A percentile compares a stretch with the other conserved stretches of the same genome.
Conservation (phyloP, 2,113 vertebrate genomes). For the Corvus hawaiiensis region DNA sequence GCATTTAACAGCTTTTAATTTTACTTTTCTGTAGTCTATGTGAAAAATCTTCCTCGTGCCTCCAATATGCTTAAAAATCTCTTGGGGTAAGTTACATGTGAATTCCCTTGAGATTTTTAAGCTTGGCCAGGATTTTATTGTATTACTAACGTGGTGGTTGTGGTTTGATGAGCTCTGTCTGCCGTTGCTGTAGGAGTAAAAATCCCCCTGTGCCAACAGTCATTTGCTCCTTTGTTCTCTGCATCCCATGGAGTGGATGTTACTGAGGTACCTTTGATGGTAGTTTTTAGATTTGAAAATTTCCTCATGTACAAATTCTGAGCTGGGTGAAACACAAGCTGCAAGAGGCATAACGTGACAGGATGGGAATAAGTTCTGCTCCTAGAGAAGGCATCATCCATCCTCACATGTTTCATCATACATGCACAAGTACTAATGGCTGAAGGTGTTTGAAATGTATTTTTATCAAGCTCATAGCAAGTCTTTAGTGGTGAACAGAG, state of each 20-base stretch:
- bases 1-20: neutral
- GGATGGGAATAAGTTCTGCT: neutral
- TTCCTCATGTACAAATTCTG: neutral
- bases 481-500: rapidly evolving
- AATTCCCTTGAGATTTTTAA: neutral
- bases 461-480: neutral
- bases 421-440: neutral
- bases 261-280: neutral
- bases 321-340: neutral
- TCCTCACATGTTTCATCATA: neutral
- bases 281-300: neutral
- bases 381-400: neutral
- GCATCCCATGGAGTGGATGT: neutral
- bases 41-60: neutral
- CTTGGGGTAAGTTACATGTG: neutral
- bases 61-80: neutral
- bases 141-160: neutral
- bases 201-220: neutral
- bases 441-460: neutral
- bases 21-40: neutral
- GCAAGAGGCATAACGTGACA: neutral
- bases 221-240: rapidly evolving
- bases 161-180: neutral
- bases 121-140: neutral
- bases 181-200: neutral